Base-by-base conservation (phyloP, 2,113 vertebrate species). In the Machaerirhynchus nigripectus region DNA sequence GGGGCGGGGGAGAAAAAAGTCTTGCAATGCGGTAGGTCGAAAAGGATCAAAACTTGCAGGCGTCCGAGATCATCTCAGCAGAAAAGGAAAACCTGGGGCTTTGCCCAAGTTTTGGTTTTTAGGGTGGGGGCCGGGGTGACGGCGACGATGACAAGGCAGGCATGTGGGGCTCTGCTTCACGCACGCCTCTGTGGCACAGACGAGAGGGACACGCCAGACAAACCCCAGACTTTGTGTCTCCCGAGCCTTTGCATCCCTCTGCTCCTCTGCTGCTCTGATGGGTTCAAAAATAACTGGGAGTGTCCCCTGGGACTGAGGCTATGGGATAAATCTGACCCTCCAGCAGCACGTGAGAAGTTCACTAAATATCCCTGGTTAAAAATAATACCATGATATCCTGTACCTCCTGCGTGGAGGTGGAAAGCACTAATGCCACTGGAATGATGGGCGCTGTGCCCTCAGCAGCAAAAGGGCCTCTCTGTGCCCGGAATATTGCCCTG, bases 311-410 rank as follows among this genome's bases (percentile, higher is more conserved):
- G 80, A 92, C 37, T 53, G 76, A 92, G 89, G 87, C 89, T 89
- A 39, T 69, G 84, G 93, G 89, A 76, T 84, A 77, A 81, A 93
- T 90, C 42, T 88, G 93, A 94, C 81, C 89, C 69, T 74, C 46
- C 39, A 24, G 55, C 64, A 87, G 84, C 84, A 87, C 10, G 19
- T 64, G 85, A 81, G 85, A 64, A 31, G 24, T 64, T 86, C 6
- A 8, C 84, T 80, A 40, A 86, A 77, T 53, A 89, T 61, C 47
- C 64, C 60, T 0, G 3, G 60, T 84, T 94, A 89, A 93, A 94
- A 94, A 84, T 89, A 93, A 91, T 63, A 50, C 81, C 9, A 4
- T 59, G 22, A 2, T 47, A 47, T 64, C 56, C 79, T 49, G 63
- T 69, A 60, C 49, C 49, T 68, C 55, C 49, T 88, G 61, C 2